These are phyloP conservation scores for Cyphomyrus discorhynchus DNA, from an alignment of 2,113 vertebrate genomes.

Conservation along the genomic window DNA sequence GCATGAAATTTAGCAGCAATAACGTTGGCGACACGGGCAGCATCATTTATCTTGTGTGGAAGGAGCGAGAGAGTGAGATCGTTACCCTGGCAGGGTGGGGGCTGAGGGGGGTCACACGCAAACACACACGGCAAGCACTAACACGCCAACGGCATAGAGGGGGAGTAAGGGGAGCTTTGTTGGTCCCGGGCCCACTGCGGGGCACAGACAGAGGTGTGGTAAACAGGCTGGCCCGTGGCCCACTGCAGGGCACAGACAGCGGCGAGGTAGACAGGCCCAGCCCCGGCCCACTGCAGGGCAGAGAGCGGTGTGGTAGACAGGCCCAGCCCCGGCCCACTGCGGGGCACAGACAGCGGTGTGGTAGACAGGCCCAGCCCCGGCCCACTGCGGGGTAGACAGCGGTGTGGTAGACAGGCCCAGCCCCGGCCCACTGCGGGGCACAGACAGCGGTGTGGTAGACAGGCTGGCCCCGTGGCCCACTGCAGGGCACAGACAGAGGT, in stretches of 20 bases:
- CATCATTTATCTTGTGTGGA: conserved; percentile 67
- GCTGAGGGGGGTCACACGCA: conserved; percentile 15
- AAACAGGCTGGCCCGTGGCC: neutral
- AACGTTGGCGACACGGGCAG: conserved; percentile 55
- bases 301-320: neutral
- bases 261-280: too few relatives aligned
- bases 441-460: neutral
- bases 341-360: neutral
- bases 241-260: neutral
- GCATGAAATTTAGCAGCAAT: conserved; percentile 64
- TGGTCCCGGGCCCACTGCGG: neutral
- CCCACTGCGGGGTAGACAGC: too few relatives aligned
- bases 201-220: neutral
- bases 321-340: neutral
- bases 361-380: neutral
- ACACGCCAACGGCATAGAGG: neutral
- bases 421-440: too few relatives aligned
- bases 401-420: too few relatives aligned
- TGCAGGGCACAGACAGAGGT: neutral
- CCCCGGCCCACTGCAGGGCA: too few relatives aligned
- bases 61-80: conserved; percentile 56
- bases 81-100: conserved; percentile 60
- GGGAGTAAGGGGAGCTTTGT: neutral
- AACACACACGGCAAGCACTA: neutral
- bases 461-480: neutral